A percentile compares a stretch with the other conserved stretches of the same genome.
Conservation (phyloP, 2,888 invertebrate species). For the Dorcus parallelipipedus region DNA sequence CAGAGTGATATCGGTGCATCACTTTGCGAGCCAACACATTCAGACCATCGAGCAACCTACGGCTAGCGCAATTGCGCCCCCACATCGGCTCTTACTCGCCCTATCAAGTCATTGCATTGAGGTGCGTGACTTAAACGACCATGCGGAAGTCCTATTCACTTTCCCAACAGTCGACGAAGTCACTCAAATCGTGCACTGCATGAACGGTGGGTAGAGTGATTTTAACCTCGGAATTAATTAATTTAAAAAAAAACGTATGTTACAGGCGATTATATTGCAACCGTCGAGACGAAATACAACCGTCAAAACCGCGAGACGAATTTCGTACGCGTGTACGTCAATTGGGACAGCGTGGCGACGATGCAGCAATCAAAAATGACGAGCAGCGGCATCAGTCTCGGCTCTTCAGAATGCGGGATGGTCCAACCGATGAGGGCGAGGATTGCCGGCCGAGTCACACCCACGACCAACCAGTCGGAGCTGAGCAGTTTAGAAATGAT, state of each 20-base stretch:
- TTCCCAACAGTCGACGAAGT: slow-evolving; percentile 74
- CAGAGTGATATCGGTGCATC: slow-evolving; percentile 65
- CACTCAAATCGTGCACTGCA: slow-evolving; percentile 63
- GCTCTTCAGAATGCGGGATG: slow-evolving; percentile 47
- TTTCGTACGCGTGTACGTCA: slow-evolving; percentile 70
- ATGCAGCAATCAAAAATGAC: slow-evolving; percentile 50
- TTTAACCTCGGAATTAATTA: slow-evolving; percentile 12
- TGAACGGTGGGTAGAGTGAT: slow-evolving; percentile 52
- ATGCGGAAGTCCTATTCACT: slow-evolving; percentile 53
- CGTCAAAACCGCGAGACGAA: slow-evolving; percentile 48
- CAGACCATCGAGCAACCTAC: slow-evolving; percentile 64
- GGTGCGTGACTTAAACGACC: slow-evolving; percentile 54
- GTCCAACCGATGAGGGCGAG: slow-evolving; percentile 62
- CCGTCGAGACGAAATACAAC: slow-evolving; percentile 59
- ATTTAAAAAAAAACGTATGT: slow-evolving; percentile 16
- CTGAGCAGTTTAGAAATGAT: slow-evolving; percentile 67
- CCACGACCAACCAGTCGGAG: slow-evolving; percentile 61
- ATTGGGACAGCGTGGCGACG: slow-evolving; percentile 62
- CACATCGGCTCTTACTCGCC: slow-evolving; percentile 59
- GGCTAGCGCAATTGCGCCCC: slow-evolving; percentile 59
- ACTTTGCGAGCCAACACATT: slow-evolving; percentile 64
- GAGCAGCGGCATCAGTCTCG: slow-evolving; percentile 43
- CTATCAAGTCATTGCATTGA: slow-evolving; percentile 59
- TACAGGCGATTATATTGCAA: slow-evolving; percentile 63
- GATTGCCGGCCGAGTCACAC: slow-evolving; percentile 72